phyloP scores from a whole-genome alignment of 2,113 vertebrate genomes.

The Phycodurus eques region DNA sequence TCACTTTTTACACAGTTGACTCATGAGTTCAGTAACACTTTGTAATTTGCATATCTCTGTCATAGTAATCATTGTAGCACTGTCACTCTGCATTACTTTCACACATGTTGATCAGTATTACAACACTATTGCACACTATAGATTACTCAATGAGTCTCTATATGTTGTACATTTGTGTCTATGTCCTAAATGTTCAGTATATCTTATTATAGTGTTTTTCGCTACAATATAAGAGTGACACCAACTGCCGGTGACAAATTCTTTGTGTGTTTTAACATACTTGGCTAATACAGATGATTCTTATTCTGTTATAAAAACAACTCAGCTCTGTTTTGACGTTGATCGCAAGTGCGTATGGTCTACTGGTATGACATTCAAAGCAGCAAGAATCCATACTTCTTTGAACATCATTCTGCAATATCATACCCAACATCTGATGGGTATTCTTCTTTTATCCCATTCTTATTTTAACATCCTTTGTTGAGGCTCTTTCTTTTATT shows the following conservation, averaged over 20 bases:
- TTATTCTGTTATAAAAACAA: background rate
- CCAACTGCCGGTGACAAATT: too few species aligned
- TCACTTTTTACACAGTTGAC: too few species aligned
- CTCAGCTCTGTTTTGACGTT: too few species aligned
- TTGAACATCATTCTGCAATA: too few species aligned
- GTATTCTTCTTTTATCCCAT: too few species aligned
- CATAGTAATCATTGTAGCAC: too few species aligned
- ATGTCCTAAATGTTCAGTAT: background rate
- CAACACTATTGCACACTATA: background rate
- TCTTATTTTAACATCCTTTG: background rate
- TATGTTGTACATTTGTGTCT: background rate
- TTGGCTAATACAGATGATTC: background rate
- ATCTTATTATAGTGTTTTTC: background rate
- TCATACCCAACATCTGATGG: too few species aligned
- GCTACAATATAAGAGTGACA: too few species aligned
- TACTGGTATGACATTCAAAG: background rate
- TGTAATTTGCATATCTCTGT: too few species aligned
- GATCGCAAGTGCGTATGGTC: too few species aligned
- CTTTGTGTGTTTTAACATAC: too few species aligned
- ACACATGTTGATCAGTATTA: background rate
- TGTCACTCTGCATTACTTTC: background rate
- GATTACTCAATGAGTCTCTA: background rate
- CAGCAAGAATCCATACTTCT: background rate
- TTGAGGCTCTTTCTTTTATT: background rate
- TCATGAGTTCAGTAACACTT: too few species aligned